Evolutionary conservation across 37 sponge, comb jelly and placozoan species (phyloP), one percentile per base, ranked within the genome.

Genomic region (Aplysina aerophoba): DNA sequence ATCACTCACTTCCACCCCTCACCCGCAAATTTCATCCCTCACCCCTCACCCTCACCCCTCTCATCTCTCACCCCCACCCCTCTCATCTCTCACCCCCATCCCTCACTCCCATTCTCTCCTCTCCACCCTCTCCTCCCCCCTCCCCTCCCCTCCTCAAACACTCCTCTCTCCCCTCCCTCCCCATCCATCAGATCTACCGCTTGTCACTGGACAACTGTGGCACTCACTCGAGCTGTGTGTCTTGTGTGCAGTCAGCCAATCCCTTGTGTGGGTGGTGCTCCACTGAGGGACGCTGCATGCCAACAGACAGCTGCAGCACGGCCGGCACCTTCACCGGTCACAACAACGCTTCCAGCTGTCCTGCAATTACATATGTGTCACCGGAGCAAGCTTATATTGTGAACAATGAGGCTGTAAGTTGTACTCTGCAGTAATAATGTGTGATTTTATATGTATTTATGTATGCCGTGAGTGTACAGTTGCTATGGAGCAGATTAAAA

Each of bases 231-330:
- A 31, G 21, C 28, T 71, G 73, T 12, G 3, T 5, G 4, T 4
- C 11, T 2, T 71, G 73, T 71, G 33, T 71, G 20, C 22, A 19
- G 20, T 71, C 73, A 8, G 12, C 36, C 36, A 28, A 71, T 33
- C 73, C 73, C 4, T 37, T 71, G 36, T 71, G 73, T 71, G 73
- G 73, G 36, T 71, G 73, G 73, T 71, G 73, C 36, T 28, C 73
- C 36, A 33, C 21, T 4, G 73, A 71, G 36, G 73, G 73, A 34
- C 33, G 35, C 5, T 71, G 73, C 36, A 31, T 24, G 36, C 36
- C 28, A 34, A 3, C 2, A 34, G 12, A 19, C 3, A 37, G 28
- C 21, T 71, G 73, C 73, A 27, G 6, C 33, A 19, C 6, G 31
- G 73, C 36, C 21, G 5, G 5, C 36, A 34, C 28, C 4, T 71